A percentile compares a stretch with the other conserved stretches of the same genome.
phyloP scores from a whole-genome alignment of 2,113 vertebrate genomes.

The Rattus norvegicus region GRCr8 NC_086020.1:5976001-5976500 shows the following conservation, averaged over 20 bases:
- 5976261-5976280: neutral
- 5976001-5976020: no score
- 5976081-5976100: no score
- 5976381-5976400: neutral
- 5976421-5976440: neutral
- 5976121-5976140: neutral
- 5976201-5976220: neutral
- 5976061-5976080: no score
- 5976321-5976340: neutral
- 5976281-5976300: neutral
- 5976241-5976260: neutral
- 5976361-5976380: slow-evolving; percentile 6
- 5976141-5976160: neutral
- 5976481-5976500: neutral
- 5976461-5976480: neutral
- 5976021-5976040: no score
- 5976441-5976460: neutral
- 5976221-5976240: neutral
- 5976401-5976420: neutral
- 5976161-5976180: neutral
- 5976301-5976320: neutral
- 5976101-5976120: neutral
- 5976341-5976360: neutral
- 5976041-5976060: neutral
- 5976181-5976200: neutral